A percentile compares a stretch with the other conserved stretches of the same genome.
Evolutionary conservation across 1,140 invertebrate genomes (phyloP).

Genomic region (Armadillidium nasatum): DNA sequence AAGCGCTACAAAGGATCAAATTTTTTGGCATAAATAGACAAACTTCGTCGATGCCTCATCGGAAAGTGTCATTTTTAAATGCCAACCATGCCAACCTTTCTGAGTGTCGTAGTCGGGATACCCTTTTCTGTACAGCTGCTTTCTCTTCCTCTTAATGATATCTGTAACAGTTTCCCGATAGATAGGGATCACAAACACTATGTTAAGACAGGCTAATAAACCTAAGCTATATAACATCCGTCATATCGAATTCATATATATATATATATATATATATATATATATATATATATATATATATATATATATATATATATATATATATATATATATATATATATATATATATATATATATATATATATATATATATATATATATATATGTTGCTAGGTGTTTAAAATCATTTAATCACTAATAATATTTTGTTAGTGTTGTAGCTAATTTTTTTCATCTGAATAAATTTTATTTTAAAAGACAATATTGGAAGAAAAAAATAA

Average conservation of each 20-base stretch:
- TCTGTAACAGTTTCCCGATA: background rate
- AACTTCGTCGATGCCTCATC: background rate
- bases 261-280: background rate
- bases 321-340: constrained; percentile 20
- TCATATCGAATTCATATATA: background rate
- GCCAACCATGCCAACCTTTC: constrained; percentile 4
- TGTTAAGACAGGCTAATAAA: too few species aligned
- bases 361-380: background rate
- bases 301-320: constrained; percentile 21
- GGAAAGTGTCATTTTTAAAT: constrained; percentile 6
- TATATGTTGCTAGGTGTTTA: too few species aligned
- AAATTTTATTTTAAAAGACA: too few species aligned
- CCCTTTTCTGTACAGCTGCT: background rate
- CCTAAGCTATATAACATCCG: too few species aligned
- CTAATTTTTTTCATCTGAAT: too few species aligned
- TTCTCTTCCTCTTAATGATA: constrained; percentile 8
- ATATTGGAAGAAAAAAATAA: too few species aligned
- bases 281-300: background rate
- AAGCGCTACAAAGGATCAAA: constrained; percentile 3
- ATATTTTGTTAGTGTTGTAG: too few species aligned
- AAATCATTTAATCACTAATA: too few species aligned
- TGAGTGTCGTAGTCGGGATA: background rate
- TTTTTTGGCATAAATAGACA: constrained; percentile 13
- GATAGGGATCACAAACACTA: background rate
- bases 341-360: constrained; percentile 21